phyloP scores from a whole-genome alignment of 2,888 invertebrate species.

The Drosophila nigricruria region DNA sequence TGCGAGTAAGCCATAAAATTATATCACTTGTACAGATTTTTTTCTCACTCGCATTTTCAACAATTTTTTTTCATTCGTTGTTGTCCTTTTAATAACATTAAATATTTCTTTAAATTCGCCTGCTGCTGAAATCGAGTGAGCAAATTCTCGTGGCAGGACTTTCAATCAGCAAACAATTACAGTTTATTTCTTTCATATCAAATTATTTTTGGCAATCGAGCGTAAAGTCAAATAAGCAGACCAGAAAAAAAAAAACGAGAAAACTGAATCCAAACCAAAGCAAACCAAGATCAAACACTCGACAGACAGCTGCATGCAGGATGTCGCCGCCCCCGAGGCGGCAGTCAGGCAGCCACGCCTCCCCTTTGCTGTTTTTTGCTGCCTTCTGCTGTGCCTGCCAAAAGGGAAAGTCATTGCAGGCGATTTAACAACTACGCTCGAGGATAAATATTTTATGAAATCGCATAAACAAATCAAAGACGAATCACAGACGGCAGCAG shows the following conservation, averaged over 20 bases:
- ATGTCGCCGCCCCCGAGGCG: constrained; percentile 42
- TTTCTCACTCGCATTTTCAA: not conserved
- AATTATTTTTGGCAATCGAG: constrained; percentile 82
- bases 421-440: constrained; percentile 83
- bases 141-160: constrained; percentile 45
- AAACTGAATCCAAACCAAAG: not conserved
- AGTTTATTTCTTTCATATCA: constrained; percentile 79
- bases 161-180: constrained; percentile 82
- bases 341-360: constrained; percentile 4
- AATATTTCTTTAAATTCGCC: constrained; percentile 32
- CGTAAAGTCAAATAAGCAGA: constrained; percentile 76
- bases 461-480: constrained; percentile 82
- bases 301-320: constrained; percentile 34
- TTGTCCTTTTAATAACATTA: constrained; percentile 50
- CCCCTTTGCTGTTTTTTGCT: not conserved
- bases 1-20: constrained; percentile 59
- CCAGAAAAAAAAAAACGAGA: not conserved
- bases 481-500: constrained; percentile 67
- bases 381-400: constrained; percentile 31
- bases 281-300: constrained; percentile 69
- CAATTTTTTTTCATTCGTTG: not conserved
- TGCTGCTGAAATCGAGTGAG: constrained; percentile 29
- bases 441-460: constrained; percentile 83
- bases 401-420: constrained; percentile 80
- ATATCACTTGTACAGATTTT: constrained; percentile 61